These are phyloP conservation scores for Pipistrellus pygmaeus DNA, from an alignment of 2,797 vertebrate genomes.

Conservation along the genomic window DNA sequence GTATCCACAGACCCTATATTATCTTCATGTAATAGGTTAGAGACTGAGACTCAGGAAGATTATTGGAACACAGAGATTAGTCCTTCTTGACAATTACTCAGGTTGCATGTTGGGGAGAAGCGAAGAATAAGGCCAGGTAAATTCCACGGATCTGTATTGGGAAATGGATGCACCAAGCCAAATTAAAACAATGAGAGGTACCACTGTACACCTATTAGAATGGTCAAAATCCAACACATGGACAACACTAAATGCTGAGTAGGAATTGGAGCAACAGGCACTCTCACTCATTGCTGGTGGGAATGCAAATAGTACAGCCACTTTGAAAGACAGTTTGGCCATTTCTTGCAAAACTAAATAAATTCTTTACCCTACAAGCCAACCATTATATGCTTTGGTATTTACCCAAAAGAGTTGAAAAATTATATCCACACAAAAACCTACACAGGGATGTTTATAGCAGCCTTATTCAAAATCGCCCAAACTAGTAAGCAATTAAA, in stretches of 20 bases:
- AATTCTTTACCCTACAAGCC: neutral
- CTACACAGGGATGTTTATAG: neutral
- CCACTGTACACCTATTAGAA: too few relatives aligned
- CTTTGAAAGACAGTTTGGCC: neutral
- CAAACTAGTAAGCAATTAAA: neutral
- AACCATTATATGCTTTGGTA: neutral
- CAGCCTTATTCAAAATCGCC: neutral
- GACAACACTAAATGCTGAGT: accelerated
- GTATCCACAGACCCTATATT: accelerated
- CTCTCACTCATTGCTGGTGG: accelerated
- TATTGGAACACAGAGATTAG: accelerated
- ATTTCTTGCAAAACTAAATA: neutral
- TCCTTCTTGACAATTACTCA: neutral
- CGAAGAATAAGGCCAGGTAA: neutral
- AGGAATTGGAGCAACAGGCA: neutral
- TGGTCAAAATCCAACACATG: neutral
- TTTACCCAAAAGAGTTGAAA: neutral
- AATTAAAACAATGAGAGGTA: neutral
- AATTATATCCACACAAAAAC: neutral
- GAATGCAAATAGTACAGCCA: neutral
- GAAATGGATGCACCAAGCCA: neutral
- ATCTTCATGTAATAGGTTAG: neutral
- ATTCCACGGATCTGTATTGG: accelerated
- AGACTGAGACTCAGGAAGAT: neutral
- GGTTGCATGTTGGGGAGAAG: accelerated